A percentile compares a stretch with the other conserved stretches of the same genome.
phyloP scores from a whole-genome alignment of 2,888 invertebrate genomes.

The Orthonevra nobilis region DNA sequence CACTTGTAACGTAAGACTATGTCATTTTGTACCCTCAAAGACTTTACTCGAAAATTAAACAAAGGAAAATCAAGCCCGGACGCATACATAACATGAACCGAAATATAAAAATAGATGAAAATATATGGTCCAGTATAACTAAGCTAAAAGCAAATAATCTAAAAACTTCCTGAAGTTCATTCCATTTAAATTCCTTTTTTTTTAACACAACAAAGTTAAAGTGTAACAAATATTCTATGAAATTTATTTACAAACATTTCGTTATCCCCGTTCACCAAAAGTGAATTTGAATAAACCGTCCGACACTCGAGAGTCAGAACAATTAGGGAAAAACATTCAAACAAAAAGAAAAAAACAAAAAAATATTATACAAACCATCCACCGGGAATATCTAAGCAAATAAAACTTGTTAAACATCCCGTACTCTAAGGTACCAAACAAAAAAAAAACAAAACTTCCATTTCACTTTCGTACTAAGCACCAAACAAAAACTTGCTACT shows the following conservation, averaged over 20 bases:
- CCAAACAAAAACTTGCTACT: conserved; percentile 1
- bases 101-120: no score
- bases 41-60: no score
- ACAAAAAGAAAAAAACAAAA: conserved; percentile 20
- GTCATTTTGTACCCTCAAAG: no score
- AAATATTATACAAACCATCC: conserved; percentile 37
- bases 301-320: no score
- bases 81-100: no score
- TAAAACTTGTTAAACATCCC: conserved; percentile 56
- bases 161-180: no score
- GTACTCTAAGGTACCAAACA: no score
- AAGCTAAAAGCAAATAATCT: no score
- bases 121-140: no score
- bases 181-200: background rate
- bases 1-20: no score
- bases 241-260: conserved; percentile 1
- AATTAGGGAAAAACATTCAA: conserved; percentile 15
- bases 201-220: background rate
- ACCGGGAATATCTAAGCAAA: conserved; percentile 56
- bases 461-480: background rate
- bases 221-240: background rate
- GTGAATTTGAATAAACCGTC: conserved; percentile 28
- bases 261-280: conserved; percentile 10
- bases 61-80: no score
- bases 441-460: conserved; percentile 22